These are phyloP conservation scores for Neria commutata DNA, from an alignment of 2,888 invertebrate species.

Conservation along the genomic window DNA sequence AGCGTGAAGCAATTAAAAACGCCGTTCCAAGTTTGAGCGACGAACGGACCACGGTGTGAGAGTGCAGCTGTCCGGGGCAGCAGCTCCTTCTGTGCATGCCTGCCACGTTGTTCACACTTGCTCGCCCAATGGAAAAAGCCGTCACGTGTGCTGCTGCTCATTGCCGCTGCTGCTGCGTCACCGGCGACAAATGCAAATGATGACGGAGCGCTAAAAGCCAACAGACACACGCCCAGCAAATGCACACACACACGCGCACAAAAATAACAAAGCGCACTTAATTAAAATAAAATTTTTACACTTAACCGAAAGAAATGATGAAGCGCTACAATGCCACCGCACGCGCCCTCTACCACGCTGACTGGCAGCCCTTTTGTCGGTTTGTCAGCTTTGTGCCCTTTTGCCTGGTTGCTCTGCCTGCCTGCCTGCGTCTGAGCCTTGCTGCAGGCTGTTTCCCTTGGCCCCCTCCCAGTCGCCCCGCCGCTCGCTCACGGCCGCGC, in stretches of 20 bases:
- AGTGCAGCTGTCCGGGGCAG: no score
- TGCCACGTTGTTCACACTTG: not conserved
- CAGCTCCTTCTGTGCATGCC: no score
- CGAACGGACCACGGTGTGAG: not conserved
- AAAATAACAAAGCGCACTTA: slow-evolving; percentile 5
- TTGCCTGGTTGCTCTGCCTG: not conserved
- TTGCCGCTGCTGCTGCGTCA: not conserved
- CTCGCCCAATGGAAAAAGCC: not conserved
- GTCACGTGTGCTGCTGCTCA: not conserved
- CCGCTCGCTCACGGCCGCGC: not conserved
- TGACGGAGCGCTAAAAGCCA: not conserved
- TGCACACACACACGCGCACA: not conserved
- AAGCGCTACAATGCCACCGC: not conserved
- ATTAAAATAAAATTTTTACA: slow-evolving; percentile 5
- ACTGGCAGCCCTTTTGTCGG: no score
- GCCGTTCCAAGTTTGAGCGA: not conserved
- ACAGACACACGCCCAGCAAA: not conserved
- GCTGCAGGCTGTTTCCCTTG: no score
- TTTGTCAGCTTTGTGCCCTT: no score
- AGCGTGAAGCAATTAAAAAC: not conserved
- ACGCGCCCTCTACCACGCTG: no score
- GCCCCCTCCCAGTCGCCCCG: no score
- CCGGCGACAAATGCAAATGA: not conserved
- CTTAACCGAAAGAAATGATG: not conserved
- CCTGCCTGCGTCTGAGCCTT: not conserved